Percentiles rank a stretch among this genome's conserved stretches.
phyloP scores from a whole-genome alignment of 2,797 vertebrate genomes.

The Clarias platycephalus region DNA sequence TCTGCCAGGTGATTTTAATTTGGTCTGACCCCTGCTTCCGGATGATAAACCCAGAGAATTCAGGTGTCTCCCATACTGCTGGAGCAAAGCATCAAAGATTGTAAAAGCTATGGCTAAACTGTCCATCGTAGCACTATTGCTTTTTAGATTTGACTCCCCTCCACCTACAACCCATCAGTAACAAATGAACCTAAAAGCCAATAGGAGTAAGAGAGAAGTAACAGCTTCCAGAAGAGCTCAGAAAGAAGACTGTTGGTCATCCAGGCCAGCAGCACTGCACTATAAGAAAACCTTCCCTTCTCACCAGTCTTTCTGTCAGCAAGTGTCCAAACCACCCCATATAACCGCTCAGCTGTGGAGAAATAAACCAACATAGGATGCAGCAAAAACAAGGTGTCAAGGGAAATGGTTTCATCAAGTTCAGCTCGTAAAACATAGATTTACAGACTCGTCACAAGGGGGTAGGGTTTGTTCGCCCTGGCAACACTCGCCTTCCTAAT shows the following conservation, averaged over 20 bases:
- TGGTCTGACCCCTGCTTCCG: not conserved
- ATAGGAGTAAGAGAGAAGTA: constrained; percentile 14
- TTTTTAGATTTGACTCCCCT: not conserved
- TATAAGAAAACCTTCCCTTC: constrained; percentile 37
- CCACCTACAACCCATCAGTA: not conserved
- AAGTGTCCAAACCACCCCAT: constrained; percentile 62
- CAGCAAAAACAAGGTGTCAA: constrained; percentile 69
- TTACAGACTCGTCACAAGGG: constrained; percentile 49
- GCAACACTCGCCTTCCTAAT: constrained; percentile 34
- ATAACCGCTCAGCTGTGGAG: constrained; percentile 69
- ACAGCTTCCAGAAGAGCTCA: constrained; percentile 39
- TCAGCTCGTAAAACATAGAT: constrained; percentile 71
- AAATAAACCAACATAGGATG: constrained; percentile 72
- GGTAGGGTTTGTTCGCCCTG: constrained; percentile 28
- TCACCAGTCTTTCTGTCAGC: constrained; percentile 40
- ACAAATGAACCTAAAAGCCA: constrained; percentile 17
- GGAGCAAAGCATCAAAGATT: not conserved
- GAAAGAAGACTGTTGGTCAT: constrained; percentile 22
- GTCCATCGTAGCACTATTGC: not conserved
- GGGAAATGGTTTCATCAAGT: constrained; percentile 77
- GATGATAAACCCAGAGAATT: not conserved
- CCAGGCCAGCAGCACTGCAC: constrained; percentile 15
- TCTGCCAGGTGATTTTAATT: not conserved
- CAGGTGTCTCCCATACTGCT: not conserved
- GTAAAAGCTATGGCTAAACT: not conserved